Base-by-base conservation (phyloP, 2,888 invertebrate species). In the Heliothis peltigera region DNA sequence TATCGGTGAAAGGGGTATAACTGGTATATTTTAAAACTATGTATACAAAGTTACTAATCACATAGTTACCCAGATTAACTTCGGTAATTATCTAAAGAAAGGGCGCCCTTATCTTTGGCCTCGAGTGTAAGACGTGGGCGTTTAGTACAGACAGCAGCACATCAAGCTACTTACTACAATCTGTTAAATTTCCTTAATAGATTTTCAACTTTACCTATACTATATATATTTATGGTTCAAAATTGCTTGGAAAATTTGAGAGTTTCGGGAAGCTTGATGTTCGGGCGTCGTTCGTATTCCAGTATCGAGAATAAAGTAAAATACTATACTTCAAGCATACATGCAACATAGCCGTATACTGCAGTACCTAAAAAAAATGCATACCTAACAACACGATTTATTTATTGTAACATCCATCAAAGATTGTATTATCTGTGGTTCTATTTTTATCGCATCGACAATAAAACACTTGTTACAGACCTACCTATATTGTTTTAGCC, bases 401-500 rank as follows among this genome's bases (percentile, higher is more conserved):
- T n/a, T 15, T 39, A 39, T 39, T 39, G 39, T 39, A 5, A n/a
- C 1, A n/a, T n/a, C 4, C 5, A n/a, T 39, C 39, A 39, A 39
- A 39, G n/a, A 39, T 39, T n/a, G n/a, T n/a, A n/a, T n/a, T n/a
- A n/a, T n/a, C n/a, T n/a, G n/a, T n/a, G 8, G 17, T 42, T 42
- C 42, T 42, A 42, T 42, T 42, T 42, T 42, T 42, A 42, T 42
- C 8, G 17, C 42, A 42, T 17, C 42, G 22, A n/a, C 22, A 47
- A n/a, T n/a, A 25, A 22, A 25, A 19, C 22, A 25, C 21, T 46
- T 15, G 28, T 12, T 32, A 32, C 39, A 39, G 6, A 39, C 39
- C n/a, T n/a, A 39, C 39, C 39, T 39, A 39, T n/a, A 25, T 22
- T 47, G 22, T 47, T 47, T 42, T 42, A 42, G 15, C 17, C 42